Base-by-base conservation (phyloP, 1,140 invertebrate species). In the Ooceraea biroi region DNA sequence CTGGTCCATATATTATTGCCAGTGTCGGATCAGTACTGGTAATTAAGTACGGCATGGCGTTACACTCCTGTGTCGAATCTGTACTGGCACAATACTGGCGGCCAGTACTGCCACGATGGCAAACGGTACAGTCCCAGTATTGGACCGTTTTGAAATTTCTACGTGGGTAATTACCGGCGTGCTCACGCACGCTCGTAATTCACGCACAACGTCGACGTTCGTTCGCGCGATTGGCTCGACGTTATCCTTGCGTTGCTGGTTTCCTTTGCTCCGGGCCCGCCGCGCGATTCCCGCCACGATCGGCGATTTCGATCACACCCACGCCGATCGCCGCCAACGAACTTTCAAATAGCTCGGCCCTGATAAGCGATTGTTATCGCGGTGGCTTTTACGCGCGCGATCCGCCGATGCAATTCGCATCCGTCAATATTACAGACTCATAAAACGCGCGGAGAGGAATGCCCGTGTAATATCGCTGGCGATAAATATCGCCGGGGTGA, bases 311-410 rank as follows among this genome's bases (percentile, higher is more conserved):
- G 52, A 44, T 73, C 71, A 3, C 71, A 60, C 55, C 55, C 36
- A 41, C 19, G n/a, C n/a, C n/a, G n/a, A n/a, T 41, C 3, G n/a
- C 69, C 0, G 69, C 19, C 19, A 41, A 25, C n/a, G 14, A 12
- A 73, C 55, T 73, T 58, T 60, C 55, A 7, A 44, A 73, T 2
- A 27, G 22, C 22, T 17, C 72, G 14, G 10, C 19, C 46, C 63
- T 76, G 73, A 76, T 27, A 50, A 76, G 25, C 48, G 73, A 76
- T 65, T 65, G 55, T 76, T 76, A 76, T 48, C 41, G 57, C n/a
- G 12, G 27, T 41, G n/a, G 25, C 11, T 22, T 58, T 25, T 58
- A 58, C 25, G 10, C 3, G 11, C 27, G 17, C 48, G 22, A 76
- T 48, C 27, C 8, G 30, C 22, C 25, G 55, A 63, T 22, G 72